Evolutionary conservation across 2,888 invertebrate species (phyloP), one percentile per base, ranked within the genome.

Genomic region (Orthosia cruda): DNA sequence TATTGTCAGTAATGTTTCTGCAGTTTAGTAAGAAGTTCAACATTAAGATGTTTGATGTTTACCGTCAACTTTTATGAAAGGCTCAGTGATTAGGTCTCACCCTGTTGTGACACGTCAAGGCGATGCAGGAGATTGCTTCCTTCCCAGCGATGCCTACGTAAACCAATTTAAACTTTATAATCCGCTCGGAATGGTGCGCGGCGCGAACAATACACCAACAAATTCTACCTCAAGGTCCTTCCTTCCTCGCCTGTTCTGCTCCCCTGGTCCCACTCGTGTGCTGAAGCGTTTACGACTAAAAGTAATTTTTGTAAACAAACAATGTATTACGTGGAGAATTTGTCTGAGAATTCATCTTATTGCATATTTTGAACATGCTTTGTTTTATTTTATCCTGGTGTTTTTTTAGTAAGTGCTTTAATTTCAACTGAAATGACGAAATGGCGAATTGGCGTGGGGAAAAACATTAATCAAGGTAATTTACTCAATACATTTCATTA

Each of bases 81-180:
- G 23, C 54, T 58, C 16, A 47, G 40, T 69, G 18, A 58, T 62
- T 18, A 50, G 50, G 32, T n/a, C 7, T 69, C 72, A 47, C 57
- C 62, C 65, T 77, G 57, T 59, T 52, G 62, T 63, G 62, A 59
- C 83, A 71, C 72, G 71, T 80, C 67, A 72, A 69, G 54, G 50
- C 76, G 67, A 67, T 86, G 81, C 81, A 77, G 63, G 69, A 80
- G 80, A 82, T 82, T 86, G 83, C 77, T 85, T 76, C 83, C 80
- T 72, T 61, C 77, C 16, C 66, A 78, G 47, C 76, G 74, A 81
- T 82, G 85, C 81, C 83, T 83, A 81, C 87, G 77, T 87, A 89
- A 90, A 90, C 87, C 90, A 88, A 89, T 91, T 91, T 89, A 88
- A 91, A 90, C 86, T 91, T 90, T 88, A 85, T 90, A 89, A 89